Base-by-base conservation (phyloP, 2,113 vertebrate species). In the Pseudorasbora parva region DNA sequence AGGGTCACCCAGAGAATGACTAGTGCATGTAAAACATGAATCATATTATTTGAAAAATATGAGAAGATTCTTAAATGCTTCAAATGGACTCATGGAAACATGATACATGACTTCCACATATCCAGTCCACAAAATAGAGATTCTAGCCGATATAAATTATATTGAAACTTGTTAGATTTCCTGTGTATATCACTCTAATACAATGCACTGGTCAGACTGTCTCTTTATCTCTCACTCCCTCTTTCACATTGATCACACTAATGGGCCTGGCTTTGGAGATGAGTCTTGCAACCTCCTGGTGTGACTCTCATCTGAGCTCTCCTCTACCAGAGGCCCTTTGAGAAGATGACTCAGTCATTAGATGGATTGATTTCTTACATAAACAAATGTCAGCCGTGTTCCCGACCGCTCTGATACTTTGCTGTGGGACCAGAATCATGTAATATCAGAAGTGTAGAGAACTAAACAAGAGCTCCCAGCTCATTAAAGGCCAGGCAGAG, bases 401-500 rank as follows among this genome's bases (percentile, higher is more conserved):
- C 84, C 84, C 87, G 85, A 87, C 88, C 27, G 69, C 5, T 37
- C 64, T 82, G 47, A 21, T 4, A 74, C 78, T 27, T 77, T 62
- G 83, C 33, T 66, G 81, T 21, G 6, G 45, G 62, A 72, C 86
- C 82, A 84, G 79, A 88, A 57, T 9, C 54, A 49, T 72, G 25
- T 25, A 83, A 87, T 88, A 82, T 37, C 56, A 49, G 76, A 83
- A 78, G 79, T 85, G 85, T 82, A 77, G 11, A 72, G 83, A 78
- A 68, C 37, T 19, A 76, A 69, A 56, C 81, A 64, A 82, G 23
- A 47, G 41, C 5, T 68, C 6, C 51, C 17, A 88, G 86, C 72
- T 83, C 85, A 90, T 92, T 89, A 88, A 83, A 85, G 83, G 49
- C 14, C 56, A 1, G 7, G 5, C 62, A 85, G 82, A 88, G 76